Evolutionary conservation across 2,888 invertebrate genomes (phyloP).

Genomic region (Scaptomyza cyrtandrae): DNA sequence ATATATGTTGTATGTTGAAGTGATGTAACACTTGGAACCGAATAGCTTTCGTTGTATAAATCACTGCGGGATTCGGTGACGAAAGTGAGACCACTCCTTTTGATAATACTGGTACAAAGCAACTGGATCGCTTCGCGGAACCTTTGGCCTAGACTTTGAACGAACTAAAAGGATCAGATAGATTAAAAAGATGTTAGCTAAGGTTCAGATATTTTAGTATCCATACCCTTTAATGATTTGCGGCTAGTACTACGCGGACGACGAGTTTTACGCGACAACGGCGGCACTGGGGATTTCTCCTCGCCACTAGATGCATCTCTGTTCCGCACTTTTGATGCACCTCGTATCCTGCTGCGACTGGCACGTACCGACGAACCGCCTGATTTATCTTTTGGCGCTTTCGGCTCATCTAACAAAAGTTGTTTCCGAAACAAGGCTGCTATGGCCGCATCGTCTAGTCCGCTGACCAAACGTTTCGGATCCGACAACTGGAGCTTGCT

Average conservation of each 20-base stretch:
- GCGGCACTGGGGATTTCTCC: conserved; percentile 1
- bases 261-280: conserved; percentile 28
- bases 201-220: background rate
- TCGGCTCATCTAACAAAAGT: conserved; percentile 41
- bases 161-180: conserved; percentile 49
- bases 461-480: conserved; percentile 14
- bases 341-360: conserved; percentile 56
- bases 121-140: conserved; percentile 87
- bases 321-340: conserved; percentile 6
- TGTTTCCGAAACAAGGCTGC: conserved; percentile 50
- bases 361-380: conserved; percentile 12
- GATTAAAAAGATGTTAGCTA: background rate
- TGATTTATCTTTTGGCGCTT: background rate
- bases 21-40: conserved; percentile 62
- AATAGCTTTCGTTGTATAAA: conserved; percentile 89
- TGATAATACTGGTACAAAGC: conserved; percentile 91
- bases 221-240: conserved; percentile 17
- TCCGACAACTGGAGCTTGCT: background rate
- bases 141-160: conserved; percentile 40
- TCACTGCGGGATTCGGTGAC: conserved; percentile 89
- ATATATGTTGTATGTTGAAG: too few species aligned
- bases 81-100: conserved; percentile 89
- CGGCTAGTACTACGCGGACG: conserved; percentile 46
- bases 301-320: conserved; percentile 33
- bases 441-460: background rate